These are phyloP conservation scores for Hydrocynus forskahlii DNA, from an alignment of 2,797 vertebrate genomes.

Conservation along the genomic window DNA sequence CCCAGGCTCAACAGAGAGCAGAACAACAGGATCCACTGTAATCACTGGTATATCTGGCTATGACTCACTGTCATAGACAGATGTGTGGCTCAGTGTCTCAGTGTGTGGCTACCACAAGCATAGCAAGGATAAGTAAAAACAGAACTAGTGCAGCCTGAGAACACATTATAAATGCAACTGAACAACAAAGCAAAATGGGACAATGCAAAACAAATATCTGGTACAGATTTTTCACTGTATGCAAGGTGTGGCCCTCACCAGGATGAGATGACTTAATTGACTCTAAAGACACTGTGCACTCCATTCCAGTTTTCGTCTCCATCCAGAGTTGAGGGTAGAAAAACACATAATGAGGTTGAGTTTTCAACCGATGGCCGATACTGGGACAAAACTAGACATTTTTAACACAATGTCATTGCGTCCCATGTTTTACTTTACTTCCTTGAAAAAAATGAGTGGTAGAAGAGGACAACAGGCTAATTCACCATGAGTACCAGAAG, in stretches of 20 bases:
- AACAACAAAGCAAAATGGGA: not conserved
- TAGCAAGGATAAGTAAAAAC: not conserved
- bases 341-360: too few relatives aligned
- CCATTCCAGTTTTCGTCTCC: not conserved
- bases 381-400: too few relatives aligned
- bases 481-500: too few relatives aligned
- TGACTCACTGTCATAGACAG: conserved; percentile 24
- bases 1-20: not conserved
- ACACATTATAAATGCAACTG: too few relatives aligned
- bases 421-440: too few relatives aligned
- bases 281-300: not conserved
- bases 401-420: too few relatives aligned
- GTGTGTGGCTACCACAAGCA: conserved; percentile 1
- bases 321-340: not conserved
- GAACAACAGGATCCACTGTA: not conserved
- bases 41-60: conserved; percentile 13
- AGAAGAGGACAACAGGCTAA: too few relatives aligned
- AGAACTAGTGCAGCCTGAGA: not conserved
- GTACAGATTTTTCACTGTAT: not conserved
- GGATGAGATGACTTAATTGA: not conserved
- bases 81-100: not conserved
- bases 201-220: not conserved
- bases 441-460: too few relatives aligned
- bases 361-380: not conserved
- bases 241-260: not conserved